Evolutionary conservation across 2,797 vertebrate species (phyloP).

Genomic region (Kryptopterus vitreolus): DNA sequence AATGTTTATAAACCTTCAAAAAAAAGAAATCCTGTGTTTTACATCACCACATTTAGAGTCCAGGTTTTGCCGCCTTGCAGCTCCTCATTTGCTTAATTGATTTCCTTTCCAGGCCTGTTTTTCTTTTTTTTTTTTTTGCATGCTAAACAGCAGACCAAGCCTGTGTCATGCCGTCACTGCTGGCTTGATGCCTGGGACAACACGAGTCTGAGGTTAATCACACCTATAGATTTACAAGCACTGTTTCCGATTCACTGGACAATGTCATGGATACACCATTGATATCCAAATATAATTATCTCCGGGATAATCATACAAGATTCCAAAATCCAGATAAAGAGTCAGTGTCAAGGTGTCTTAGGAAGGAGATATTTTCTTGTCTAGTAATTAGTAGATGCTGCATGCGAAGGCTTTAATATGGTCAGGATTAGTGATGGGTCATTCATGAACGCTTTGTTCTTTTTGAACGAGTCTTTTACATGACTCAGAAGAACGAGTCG

Average conservation of each 20-base stretch:
- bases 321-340: no score
- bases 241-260: slow-evolving; percentile 47
- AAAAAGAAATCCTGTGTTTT: neutral
- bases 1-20: neutral
- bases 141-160: slow-evolving; percentile 53
- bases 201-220: slow-evolving; percentile 60
- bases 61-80: slow-evolving; percentile 17
- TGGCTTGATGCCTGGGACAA: slow-evolving; percentile 36
- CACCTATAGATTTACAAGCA: slow-evolving; percentile 56
- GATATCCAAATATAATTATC: neutral
- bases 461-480: no score
- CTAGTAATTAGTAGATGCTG: neutral
- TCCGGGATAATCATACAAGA: neutral
- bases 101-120: slow-evolving; percentile 57
- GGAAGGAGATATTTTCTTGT: neutral
- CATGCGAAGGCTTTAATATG: neutral
- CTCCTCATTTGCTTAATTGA: slow-evolving; percentile 60
- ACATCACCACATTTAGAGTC: slow-evolving; percentile 28
- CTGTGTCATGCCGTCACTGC: slow-evolving; percentile 42
- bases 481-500: no score
- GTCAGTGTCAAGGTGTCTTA: neutral
- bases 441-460: no score
- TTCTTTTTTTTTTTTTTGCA: no score
- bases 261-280: neutral
- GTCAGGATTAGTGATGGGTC: no score